Base-by-base conservation (phyloP, 2,888 invertebrate genomes). In the Hololepta plana region DNA sequence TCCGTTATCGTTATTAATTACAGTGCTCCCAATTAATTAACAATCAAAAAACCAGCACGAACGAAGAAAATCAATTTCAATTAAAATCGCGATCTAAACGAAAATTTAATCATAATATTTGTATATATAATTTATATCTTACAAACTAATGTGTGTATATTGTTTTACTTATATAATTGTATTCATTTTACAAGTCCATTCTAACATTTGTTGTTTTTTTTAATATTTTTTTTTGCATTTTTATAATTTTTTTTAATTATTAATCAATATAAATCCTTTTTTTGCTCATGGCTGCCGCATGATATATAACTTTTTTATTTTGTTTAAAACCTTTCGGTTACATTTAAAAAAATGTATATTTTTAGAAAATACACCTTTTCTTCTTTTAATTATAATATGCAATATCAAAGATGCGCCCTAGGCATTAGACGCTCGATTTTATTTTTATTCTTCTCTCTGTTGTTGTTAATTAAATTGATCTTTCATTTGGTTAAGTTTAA, bases 331-430 rank as follows among this genome's bases (percentile, higher is more conserved):
- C 20, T 24, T 26, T 20, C 25, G 21, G 23, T 28, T 10, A 20
- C 21, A 23, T 31, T 32, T 32, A 38, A 38, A 39, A 38, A 34
- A 38, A 46, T 46, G 45, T 49, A 49, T 44, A 49, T 43, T 38
- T 46, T 45, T 45, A 46, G 45, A 50, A 50, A 49, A 50, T 50
- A 49, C 49, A 46, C n/a, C n/a, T n/a, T n/a, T n/a, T n/a, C n/a
- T n/a, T n/a, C n/a, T 47, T 42, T 46, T 44, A 44, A 45, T 43
- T 45, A 44, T 44, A 45, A n/a, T n/a, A n/a, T n/a, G n/a, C n/a
- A n/a, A n/a, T n/a, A n/a, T n/a, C n/a, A n/a, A n/a, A n/a, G n/a
- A n/a, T n/a, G n/a, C n/a, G n/a, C n/a, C n/a, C n/a, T n/a, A n/a
- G n/a, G n/a, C n/a, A n/a, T n/a, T n/a, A n/a, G n/a, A n/a, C n/a